A percentile compares a stretch with the other conserved stretches of the same genome.
These are phyloP conservation scores for Hypselothyrea guttata DNA, from an alignment of 2,888 invertebrate genomes.

Conservation along the genomic window DNA sequence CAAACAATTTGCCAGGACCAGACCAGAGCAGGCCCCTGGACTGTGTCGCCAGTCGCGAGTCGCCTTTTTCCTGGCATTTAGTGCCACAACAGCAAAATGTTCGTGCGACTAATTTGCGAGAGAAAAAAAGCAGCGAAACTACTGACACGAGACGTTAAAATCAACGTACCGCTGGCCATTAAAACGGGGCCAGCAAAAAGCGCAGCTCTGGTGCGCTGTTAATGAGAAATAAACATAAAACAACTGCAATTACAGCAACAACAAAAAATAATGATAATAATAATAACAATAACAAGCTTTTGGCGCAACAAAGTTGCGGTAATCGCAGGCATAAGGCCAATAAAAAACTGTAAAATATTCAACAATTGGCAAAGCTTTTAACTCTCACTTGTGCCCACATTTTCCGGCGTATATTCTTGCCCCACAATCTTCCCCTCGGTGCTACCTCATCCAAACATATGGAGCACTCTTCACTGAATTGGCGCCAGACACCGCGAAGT, in stretches of 20 bases:
- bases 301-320: constrained; percentile 21
- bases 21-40: constrained; percentile 12
- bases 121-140: constrained; percentile 45
- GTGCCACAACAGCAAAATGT: constrained; percentile 66
- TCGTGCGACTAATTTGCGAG: constrained; percentile 75
- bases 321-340: constrained; percentile 51
- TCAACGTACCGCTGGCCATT: constrained; percentile 62
- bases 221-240: constrained; percentile 62
- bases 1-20: constrained; percentile 60
- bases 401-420: no score
- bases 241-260: constrained; percentile 14
- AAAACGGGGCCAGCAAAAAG: constrained; percentile 62
- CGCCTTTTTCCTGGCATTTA: constrained; percentile 58
- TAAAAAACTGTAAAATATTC: constrained; percentile 68
- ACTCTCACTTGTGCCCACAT: constrained; percentile 10
- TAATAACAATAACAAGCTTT: constrained; percentile 17
- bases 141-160: constrained; percentile 66
- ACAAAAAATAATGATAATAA: constrained; percentile 17
- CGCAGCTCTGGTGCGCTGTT: constrained; percentile 55
- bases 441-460: constrained; percentile 5
- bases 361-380: constrained; percentile 70
- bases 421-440: no score
- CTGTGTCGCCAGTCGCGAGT: constrained; percentile 39
- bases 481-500: constrained; percentile 49
- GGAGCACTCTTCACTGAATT: constrained; percentile 28